Evolutionary conservation across 2,113 vertebrate genomes (phyloP).

Genomic region (Sturnira hondurensis): DNA sequence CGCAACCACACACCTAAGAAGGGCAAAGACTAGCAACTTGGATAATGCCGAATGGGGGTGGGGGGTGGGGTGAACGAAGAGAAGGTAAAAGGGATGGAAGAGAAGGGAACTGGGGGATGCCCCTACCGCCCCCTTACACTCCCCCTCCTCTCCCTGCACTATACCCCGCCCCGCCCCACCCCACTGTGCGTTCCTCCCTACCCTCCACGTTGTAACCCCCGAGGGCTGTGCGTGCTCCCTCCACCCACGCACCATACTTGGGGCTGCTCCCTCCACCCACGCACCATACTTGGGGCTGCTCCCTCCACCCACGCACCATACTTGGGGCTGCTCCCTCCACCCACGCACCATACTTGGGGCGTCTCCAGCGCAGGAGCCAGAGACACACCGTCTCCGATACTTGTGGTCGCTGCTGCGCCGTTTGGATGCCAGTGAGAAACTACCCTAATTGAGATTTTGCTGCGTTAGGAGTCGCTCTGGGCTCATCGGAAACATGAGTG

Average conservation of each 20-base stretch:
- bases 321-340: not conserved
- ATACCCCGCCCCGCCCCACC: too few relatives aligned
- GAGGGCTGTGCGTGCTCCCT: rapidly evolving
- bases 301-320: not conserved
- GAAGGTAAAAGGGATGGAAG: not conserved
- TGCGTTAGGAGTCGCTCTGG: not conserved
- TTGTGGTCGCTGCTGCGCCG: rapidly evolving
- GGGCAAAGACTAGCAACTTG: not conserved
- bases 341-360: rapidly evolving
- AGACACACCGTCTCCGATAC: rapidly evolving
- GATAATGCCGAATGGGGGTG: not conserved
- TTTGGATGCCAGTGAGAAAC: rapidly evolving
- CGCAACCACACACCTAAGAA: not conserved
- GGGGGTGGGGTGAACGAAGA: rapidly evolving
- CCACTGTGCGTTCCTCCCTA: not conserved
- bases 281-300: rapidly evolving
- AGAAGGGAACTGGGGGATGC: not conserved
- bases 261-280: not conserved
- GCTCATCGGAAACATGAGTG: not conserved
- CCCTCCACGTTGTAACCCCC: rapidly evolving
- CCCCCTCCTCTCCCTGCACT: rapidly evolving
- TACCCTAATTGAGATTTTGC: rapidly evolving
- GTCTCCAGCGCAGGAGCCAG: not conserved
- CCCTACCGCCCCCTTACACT: too few relatives aligned
- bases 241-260: not conserved